A percentile compares a stretch with the other conserved stretches of the same genome.
These are phyloP conservation scores for Diarsia dahlii DNA, from an alignment of 2,888 invertebrate genomes.

Conservation along the genomic window DNA sequence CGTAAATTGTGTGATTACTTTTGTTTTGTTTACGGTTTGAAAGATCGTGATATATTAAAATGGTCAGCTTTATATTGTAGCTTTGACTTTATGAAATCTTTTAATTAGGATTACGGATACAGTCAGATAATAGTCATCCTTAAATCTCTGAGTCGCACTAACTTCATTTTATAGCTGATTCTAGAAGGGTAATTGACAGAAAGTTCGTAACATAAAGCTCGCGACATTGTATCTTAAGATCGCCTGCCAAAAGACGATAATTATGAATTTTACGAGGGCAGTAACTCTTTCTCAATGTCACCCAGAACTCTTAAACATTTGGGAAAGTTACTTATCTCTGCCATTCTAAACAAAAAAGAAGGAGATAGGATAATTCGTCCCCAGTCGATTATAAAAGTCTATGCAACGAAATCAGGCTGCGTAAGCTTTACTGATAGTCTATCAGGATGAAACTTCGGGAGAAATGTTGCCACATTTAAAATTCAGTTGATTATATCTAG, in stretches of 20 bases:
- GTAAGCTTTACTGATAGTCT: constrained; percentile 62
- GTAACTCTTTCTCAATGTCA: constrained; percentile 56
- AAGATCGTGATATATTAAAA: constrained; percentile 34
- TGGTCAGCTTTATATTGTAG: constrained; percentile 11
- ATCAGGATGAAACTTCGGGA: constrained; percentile 25
- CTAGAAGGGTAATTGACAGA: constrained; percentile 13
- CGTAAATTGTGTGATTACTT: constrained; percentile 54
- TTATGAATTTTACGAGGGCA: constrained; percentile 44
- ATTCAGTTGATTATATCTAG: neutral
- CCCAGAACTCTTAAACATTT: constrained; percentile 48
- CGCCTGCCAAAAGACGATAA: constrained; percentile 33
- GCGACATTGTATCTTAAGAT: constrained; percentile 11
- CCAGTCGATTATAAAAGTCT: constrained; percentile 67
- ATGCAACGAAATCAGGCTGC: constrained; percentile 65
- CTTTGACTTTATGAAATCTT: constrained; percentile 1
- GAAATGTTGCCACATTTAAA: constrained; percentile 34
- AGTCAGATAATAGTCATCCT: neutral
- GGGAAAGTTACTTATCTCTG: constrained; percentile 59
- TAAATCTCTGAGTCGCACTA: neutral
- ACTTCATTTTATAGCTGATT: constrained; percentile 10
- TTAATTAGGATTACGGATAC: constrained; percentile 15
- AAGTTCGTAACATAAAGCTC: constrained; percentile 6
- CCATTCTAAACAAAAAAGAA: constrained; percentile 54
- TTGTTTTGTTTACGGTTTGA: constrained; percentile 47
- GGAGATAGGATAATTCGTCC: constrained; percentile 59